Evolutionary conservation across 2,888 invertebrate species (phyloP).

Genomic region (Nemapogon koenigi): DNA sequence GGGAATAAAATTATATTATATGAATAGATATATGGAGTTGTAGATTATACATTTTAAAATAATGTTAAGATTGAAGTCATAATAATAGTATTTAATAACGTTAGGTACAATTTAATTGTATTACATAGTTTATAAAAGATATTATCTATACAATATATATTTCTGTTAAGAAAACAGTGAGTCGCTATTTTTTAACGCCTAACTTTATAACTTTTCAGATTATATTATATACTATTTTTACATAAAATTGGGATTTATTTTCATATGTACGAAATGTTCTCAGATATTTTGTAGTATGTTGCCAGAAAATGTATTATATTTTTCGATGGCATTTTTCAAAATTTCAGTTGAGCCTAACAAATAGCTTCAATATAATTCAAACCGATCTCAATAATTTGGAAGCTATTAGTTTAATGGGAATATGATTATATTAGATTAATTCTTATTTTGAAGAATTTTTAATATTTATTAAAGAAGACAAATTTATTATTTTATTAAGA

Average conservation of each 20-base stretch:
- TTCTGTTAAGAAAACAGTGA: background rate
- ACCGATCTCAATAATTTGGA: slow-evolving; percentile 61
- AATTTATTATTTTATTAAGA: slow-evolving; percentile 40
- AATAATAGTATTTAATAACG: slow-evolving; percentile 58
- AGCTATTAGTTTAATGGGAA: slow-evolving; percentile 54
- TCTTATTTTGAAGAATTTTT: slow-evolving; percentile 30
- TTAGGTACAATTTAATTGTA: slow-evolving; percentile 44
- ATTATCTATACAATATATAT: no score
- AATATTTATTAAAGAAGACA: slow-evolving; percentile 50
- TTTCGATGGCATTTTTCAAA: no score
- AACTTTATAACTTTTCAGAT: no score
- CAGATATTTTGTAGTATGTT: background rate
- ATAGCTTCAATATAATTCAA: no score
- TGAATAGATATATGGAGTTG: slow-evolving; percentile 37
- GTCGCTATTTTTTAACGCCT: slow-evolving; percentile 7
- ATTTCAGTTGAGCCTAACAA: no score
- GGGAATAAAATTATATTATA: slow-evolving; percentile 23
- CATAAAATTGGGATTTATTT: no score
- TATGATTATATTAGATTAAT: slow-evolving; percentile 16
- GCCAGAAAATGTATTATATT: background rate
- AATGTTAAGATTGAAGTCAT: slow-evolving; percentile 54
- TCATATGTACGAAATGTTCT: background rate
- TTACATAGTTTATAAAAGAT: slow-evolving; percentile 14
- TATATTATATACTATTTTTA: no score
- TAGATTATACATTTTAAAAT: slow-evolving; percentile 20